These are phyloP conservation scores for Trissolcus basalis DNA, from an alignment of 1,140 invertebrate genomes.

Conservation along the genomic window DNA sequence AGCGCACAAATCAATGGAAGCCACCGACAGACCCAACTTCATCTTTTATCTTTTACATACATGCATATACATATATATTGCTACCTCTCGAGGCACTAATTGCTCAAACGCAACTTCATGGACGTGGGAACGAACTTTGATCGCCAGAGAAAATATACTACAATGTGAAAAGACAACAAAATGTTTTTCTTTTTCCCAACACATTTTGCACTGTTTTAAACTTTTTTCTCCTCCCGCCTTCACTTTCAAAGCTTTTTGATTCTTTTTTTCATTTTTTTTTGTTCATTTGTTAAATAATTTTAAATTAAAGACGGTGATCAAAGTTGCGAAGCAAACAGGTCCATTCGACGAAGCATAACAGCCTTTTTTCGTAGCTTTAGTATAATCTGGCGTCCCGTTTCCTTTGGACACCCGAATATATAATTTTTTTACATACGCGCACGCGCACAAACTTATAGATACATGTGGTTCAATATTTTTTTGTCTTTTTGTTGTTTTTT, in stretches of 20 bases:
- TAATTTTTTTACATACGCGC: constrained; percentile 40
- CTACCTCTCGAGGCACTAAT: constrained; percentile 53
- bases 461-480: constrained; percentile 39
- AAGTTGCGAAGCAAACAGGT: constrained; percentile 35
- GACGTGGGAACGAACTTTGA: constrained; percentile 36
- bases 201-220: constrained; percentile 13
- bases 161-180: constrained; percentile 20
- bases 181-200: constrained; percentile 7
- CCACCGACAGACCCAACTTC: constrained; percentile 8
- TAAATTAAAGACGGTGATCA: constrained; percentile 17
- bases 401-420: constrained; percentile 8
- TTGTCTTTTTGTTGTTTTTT: constrained; percentile 7
- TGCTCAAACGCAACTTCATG: constrained; percentile 42
- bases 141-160: constrained; percentile 22
- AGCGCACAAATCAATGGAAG: constrained; percentile 30
- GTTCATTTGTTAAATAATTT: background rate
- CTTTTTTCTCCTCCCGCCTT: constrained; percentile 29
- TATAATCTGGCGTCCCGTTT: background rate
- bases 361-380: constrained; percentile 48
- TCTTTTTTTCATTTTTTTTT: constrained; percentile 23
- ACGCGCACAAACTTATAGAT: constrained; percentile 30
- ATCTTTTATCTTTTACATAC: constrained; percentile 20
- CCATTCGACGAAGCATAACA: constrained; percentile 48
- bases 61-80: constrained; percentile 48
- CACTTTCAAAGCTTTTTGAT: constrained; percentile 20